A percentile compares a stretch with the other conserved stretches of the same genome.
These are phyloP conservation scores for Oxyura jamaicensis DNA, from an alignment of 2,113 vertebrate genomes.

Conservation along the genomic window DNA sequence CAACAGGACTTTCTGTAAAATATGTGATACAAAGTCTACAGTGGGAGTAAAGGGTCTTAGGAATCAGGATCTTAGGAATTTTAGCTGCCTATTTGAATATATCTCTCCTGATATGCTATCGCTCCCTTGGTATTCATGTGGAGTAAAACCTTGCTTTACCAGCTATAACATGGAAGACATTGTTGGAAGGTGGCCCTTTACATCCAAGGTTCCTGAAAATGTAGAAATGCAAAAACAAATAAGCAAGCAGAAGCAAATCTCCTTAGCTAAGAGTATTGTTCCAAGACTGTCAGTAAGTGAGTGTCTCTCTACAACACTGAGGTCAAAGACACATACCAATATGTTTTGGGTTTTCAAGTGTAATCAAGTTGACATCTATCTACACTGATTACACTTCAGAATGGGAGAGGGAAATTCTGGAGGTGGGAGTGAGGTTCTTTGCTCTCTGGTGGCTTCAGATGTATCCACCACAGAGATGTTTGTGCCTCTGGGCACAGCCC, in stretches of 20 bases:
- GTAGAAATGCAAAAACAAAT: neutral
- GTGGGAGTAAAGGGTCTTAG: neutral
- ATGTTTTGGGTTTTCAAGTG: neutral
- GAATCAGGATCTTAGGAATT: neutral
- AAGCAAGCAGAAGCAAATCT: neutral
- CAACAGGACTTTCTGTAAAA: neutral
- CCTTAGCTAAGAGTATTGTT: conserved; percentile 50
- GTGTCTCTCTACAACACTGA: neutral
- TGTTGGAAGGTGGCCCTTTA: neutral
- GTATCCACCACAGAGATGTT: conserved; percentile 16
- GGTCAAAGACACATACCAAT: conserved; percentile 29
- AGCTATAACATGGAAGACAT: neutral
- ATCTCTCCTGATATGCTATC: neutral
- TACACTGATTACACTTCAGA: conserved; percentile 62
- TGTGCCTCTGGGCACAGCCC: neutral
- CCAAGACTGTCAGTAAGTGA: neutral
- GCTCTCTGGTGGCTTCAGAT: conserved; percentile 58
- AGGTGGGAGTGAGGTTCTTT: conserved; percentile 60
- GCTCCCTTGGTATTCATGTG: rapidly evolving
- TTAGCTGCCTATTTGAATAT: neutral
- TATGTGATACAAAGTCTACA: neutral
- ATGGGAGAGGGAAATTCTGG: conserved; percentile 23
- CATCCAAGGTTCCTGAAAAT: neutral
- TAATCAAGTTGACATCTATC: conserved; percentile 71
- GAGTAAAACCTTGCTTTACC: neutral